Evolutionary conservation across 2,888 invertebrate species (phyloP).

Genomic region (Leptodirus hochenwartii): DNA sequence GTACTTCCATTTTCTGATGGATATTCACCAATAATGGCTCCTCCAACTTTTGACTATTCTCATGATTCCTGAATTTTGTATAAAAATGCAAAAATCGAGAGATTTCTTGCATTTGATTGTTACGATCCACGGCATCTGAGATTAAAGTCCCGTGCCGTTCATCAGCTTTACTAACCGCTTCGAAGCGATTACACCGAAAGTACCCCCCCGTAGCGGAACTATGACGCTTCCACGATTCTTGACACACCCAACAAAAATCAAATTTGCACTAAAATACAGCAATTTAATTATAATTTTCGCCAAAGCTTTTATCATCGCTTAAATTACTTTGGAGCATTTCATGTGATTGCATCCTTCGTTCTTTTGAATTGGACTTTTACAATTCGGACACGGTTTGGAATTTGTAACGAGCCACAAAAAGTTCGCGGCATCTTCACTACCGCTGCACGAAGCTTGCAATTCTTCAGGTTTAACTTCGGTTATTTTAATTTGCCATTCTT

Average conservation of each 20-base stretch:
- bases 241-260: constrained; percentile 56
- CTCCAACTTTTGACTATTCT: constrained; percentile 43
- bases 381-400: constrained; percentile 51
- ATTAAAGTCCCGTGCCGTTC: constrained; percentile 37
- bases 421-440: constrained; percentile 41
- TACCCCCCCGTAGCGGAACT: constrained; percentile 51
- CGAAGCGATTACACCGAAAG: constrained; percentile 40
- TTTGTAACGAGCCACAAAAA: constrained; percentile 50
- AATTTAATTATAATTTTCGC: no score
- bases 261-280: constrained; percentile 46
- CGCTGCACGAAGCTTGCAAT: constrained; percentile 30
- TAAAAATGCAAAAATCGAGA: constrained; percentile 48
- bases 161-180: constrained; percentile 42
- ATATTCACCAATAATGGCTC: constrained; percentile 38
- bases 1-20: constrained; percentile 40
- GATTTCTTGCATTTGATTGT: constrained; percentile 38
- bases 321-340: constrained; percentile 47
- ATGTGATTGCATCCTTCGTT: constrained; percentile 57
- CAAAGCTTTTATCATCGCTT: no score
- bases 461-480: constrained; percentile 46
- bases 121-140: constrained; percentile 37
- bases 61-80: constrained; percentile 43
- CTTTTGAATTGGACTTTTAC: constrained; percentile 51
- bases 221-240: constrained; percentile 52
- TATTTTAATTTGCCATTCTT: constrained; percentile 35